These are phyloP conservation scores for Elmis aenea DNA, from an alignment of 2,888 invertebrate species.

Conservation along the genomic window DNA sequence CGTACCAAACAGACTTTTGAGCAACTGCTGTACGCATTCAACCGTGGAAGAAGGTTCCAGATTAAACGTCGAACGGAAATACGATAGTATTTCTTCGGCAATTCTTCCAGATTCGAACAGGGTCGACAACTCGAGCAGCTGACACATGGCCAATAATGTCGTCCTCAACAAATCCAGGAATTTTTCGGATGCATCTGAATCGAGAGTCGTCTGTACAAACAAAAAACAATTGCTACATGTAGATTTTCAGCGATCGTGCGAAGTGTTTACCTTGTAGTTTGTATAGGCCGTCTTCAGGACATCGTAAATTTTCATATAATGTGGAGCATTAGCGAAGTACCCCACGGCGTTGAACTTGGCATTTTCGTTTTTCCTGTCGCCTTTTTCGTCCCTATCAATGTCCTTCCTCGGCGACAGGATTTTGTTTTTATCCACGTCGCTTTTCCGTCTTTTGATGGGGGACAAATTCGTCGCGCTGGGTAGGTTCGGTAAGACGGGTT, in stretches of 20 bases:
- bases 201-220: slow-evolving; percentile 65
- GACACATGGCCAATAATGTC: slow-evolving; percentile 60
- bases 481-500: slow-evolving; percentile 55
- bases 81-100: slow-evolving; percentile 75
- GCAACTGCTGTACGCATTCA: slow-evolving; percentile 70
- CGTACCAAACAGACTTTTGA: slow-evolving; percentile 71
- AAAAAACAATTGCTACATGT: too few relatives aligned
- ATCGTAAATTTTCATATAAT: slow-evolving; percentile 83
- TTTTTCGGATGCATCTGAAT: slow-evolving; percentile 69
- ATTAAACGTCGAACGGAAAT: slow-evolving; percentile 66
- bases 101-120: slow-evolving; percentile 66
- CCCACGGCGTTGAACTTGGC: slow-evolving; percentile 48
- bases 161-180: slow-evolving; percentile 64
- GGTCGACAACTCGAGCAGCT: slow-evolving; percentile 65
- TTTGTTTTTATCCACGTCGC: slow-evolving; percentile 38
- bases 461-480: slow-evolving; percentile 46
- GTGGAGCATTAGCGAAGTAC: slow-evolving; percentile 64
- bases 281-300: slow-evolving; percentile 75
- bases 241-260: too few relatives aligned
- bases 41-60: slow-evolving; percentile 67
- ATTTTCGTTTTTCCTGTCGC: slow-evolving; percentile 35
- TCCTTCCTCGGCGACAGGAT: slow-evolving; percentile 27
- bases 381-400: slow-evolving; percentile 37
- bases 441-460: slow-evolving; percentile 46
- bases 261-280: slow-evolving; percentile 87